Evolutionary conservation across 2,113 vertebrate species (phyloP).

Genomic region (Calidris pygmaea): DNA sequence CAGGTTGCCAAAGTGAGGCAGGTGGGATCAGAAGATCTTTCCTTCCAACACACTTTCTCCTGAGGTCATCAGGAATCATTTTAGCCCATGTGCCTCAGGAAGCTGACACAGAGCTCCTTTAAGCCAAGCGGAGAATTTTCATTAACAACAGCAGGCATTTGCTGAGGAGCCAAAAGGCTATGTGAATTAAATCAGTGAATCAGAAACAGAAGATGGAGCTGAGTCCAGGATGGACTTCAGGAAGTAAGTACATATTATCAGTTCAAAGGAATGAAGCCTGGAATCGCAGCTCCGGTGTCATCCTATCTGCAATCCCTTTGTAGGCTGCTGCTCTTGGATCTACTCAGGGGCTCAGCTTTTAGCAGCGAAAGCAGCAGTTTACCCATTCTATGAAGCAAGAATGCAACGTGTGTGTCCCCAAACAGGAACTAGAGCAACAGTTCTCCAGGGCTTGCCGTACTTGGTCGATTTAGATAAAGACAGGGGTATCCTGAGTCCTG

Average conservation of each 20-base stretch:
- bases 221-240: neutral
- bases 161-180: neutral
- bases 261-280: neutral
- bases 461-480: neutral
- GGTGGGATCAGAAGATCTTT: neutral
- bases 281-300: neutral
- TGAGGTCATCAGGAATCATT: neutral
- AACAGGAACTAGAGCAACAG: neutral
- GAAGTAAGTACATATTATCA: neutral
- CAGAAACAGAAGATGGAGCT: neutral
- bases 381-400: neutral
- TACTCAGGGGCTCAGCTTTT: neutral
- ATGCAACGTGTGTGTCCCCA: neutral
- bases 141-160: neutral
- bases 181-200: neutral
- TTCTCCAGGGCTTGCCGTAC: neutral
- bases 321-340: neutral
- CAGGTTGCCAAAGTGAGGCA: neutral
- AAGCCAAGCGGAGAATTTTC: neutral
- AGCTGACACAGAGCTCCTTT: neutral
- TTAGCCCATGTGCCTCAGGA: neutral
- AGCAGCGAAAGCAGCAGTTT: neutral
- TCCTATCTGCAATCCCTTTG: neutral
- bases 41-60: neutral
- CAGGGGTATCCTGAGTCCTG: neutral